Conservation (phyloP, 2,113 vertebrate species). For the Martes martes region DNA sequence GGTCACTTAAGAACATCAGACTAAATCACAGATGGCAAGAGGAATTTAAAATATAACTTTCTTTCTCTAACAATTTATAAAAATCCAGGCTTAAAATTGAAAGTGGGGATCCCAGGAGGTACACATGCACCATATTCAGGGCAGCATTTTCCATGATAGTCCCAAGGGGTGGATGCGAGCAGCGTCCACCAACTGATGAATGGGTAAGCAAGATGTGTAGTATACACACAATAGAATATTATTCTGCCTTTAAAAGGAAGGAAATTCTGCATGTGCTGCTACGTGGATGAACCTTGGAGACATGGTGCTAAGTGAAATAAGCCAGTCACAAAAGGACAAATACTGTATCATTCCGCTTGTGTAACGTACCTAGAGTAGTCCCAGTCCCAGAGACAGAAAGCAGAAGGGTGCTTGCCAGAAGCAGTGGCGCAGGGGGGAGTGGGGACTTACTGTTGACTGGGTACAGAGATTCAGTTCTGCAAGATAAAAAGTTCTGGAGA, state of each 20-base stretch:
- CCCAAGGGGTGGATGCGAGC: neutral
- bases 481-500: neutral
- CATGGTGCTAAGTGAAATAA: neutral
- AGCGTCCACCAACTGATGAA: neutral
- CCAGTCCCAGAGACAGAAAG: neutral
- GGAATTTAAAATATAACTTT: neutral
- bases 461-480: neutral
- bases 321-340: neutral
- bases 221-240: neutral
- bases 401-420: neutral
- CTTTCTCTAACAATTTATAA: neutral
- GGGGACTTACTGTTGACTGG: neutral
- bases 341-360: neutral
- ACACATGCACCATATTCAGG: neutral
- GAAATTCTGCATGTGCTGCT: neutral
- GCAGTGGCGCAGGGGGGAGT: fast-evolving
- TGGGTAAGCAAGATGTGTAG: neutral
- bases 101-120: neutral
- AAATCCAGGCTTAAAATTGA: neutral
- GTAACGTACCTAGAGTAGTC: neutral
- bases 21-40: neutral
- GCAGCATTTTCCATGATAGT: neutral
- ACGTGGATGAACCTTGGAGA: neutral
- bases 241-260: neutral
- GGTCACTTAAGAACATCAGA: neutral